These are phyloP conservation scores for Scaptomyza montana DNA, from an alignment of 1,140 invertebrate genomes.

Conservation along the genomic window DNA sequence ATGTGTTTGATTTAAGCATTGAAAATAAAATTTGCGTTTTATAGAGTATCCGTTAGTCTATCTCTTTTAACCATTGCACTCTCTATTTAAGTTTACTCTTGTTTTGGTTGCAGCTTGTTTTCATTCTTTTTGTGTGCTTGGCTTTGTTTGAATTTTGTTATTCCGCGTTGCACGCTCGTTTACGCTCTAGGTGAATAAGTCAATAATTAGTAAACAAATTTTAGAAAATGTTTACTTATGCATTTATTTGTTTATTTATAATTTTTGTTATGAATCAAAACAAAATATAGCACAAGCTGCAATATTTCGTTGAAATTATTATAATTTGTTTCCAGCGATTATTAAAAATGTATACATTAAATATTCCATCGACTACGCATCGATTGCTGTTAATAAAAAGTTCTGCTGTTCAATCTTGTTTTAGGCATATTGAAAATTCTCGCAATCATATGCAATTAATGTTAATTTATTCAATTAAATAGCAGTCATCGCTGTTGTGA, in stretches of 20 bases:
- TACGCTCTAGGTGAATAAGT: constrained; percentile 23
- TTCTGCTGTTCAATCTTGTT: not conserved
- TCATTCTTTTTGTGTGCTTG: not conserved
- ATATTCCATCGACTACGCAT: not conserved
- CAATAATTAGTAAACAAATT: constrained; percentile 30
- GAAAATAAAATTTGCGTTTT: no score
- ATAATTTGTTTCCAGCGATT: not conserved
- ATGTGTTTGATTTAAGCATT: no score
- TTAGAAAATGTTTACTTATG: constrained; percentile 1
- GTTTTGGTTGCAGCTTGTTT: no score
- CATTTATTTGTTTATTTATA: constrained; percentile 13
- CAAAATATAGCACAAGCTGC: not conserved
- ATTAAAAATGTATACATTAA: not conserved
- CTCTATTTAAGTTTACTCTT: not conserved
- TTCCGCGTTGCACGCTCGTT: constrained; percentile 36
- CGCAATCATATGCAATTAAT: not conserved
- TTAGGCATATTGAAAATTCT: not conserved
- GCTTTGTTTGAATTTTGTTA: constrained; percentile 9
- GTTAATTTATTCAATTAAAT: not conserved
- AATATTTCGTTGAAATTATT: not conserved
- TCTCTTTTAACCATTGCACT: not conserved
- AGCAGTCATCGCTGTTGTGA: not conserved
- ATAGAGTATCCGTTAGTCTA: not conserved
- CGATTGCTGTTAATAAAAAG: not conserved
- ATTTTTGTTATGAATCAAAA: not conserved